A percentile compares a stretch with the other conserved stretches of the same genome.
Conservation (phyloP, 2,113 vertebrate species). For the Brachyhypopomus occidentalis region DNA sequence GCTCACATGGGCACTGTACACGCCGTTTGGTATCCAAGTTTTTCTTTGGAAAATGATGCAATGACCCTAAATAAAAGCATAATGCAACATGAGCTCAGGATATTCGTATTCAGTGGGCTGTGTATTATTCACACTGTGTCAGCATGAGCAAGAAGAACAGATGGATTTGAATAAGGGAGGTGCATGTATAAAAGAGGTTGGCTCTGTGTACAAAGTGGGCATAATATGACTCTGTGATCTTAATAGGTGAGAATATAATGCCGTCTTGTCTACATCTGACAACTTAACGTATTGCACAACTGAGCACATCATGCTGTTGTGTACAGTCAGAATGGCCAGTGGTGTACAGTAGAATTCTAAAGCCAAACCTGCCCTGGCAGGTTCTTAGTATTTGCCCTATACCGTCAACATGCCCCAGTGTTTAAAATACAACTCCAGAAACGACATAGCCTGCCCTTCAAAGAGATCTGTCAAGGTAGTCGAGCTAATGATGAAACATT, state of each 20-base stretch:
- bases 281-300: not conserved
- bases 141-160: not conserved
- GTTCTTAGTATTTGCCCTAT: not conserved
- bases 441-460: not conserved
- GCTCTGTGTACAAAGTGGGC: not conserved
- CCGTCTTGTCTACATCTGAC: not conserved
- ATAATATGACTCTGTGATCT: not conserved
- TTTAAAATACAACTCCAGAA: not conserved
- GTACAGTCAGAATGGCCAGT: not conserved
- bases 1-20: slow-evolving; percentile 30
- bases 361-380: not conserved
- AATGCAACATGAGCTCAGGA: not conserved
- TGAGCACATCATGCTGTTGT: not conserved
- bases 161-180: not conserved
- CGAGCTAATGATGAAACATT: not conserved
- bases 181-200: not conserved
- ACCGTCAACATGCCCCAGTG: not conserved
- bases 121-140: not conserved
- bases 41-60: slow-evolving; percentile 18
- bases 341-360: not conserved
- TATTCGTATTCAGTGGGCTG: too few species aligned
- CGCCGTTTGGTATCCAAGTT: not conserved
- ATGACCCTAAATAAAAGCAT: not conserved
- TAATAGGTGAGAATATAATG: not conserved
- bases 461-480: not conserved